phyloP scores from a whole-genome alignment of 2,888 invertebrate genomes.

The Pachliopta kotzebuea region DNA sequence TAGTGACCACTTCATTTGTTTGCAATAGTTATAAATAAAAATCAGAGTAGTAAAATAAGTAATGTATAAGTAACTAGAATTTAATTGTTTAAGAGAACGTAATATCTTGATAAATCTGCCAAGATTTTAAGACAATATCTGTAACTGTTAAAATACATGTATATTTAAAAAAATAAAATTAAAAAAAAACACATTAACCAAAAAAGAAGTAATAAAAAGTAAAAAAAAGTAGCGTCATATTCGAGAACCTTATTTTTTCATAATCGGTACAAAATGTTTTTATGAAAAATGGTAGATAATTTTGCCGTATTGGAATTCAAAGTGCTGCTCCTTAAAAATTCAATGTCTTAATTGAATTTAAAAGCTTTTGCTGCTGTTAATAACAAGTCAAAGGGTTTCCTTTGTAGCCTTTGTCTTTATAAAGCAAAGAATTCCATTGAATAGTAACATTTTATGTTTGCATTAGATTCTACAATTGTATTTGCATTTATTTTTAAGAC shows the following conservation, averaged over 20 bases:
- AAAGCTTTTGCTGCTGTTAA: constrained; percentile 20
- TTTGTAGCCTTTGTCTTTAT: constrained; percentile 14
- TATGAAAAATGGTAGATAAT: constrained; percentile 8
- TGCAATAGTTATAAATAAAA: no score
- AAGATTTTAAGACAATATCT: no score
- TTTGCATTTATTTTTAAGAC: background rate
- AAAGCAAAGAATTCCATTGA: background rate
- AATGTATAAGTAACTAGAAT: no score
- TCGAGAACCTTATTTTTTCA: no score
- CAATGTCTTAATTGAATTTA: constrained; percentile 13
- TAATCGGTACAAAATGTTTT: background rate
- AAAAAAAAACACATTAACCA: no score
- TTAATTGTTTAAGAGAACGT: no score
- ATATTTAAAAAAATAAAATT: no score
- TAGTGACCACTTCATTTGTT: no score
- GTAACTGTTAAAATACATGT: no score
- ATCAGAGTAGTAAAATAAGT: no score
- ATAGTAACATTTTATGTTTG: background rate
- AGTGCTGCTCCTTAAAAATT: constrained; percentile 5
- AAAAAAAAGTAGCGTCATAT: background rate
- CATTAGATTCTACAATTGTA: background rate
- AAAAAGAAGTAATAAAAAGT: no score
- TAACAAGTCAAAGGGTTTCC: constrained; percentile 21
- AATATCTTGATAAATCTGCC: no score
- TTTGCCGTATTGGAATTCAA: constrained; percentile 7